A percentile compares a stretch with the other conserved stretches of the same genome.
These are phyloP conservation scores for Coendou prehensilis DNA, from an alignment of 2,797 vertebrate genomes.

Conservation along the genomic window DNA sequence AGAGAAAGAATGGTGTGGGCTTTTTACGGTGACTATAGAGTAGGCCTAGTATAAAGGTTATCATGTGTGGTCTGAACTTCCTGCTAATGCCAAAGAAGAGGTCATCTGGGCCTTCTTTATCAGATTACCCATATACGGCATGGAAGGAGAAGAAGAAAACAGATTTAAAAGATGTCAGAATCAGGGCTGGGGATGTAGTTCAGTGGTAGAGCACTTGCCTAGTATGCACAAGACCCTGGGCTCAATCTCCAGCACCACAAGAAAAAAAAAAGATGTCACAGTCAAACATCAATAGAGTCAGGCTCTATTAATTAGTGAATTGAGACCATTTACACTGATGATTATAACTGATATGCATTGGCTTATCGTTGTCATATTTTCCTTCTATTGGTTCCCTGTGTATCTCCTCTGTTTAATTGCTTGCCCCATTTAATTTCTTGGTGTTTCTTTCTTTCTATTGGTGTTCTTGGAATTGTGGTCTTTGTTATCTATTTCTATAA, in stretches of 20 bases:
- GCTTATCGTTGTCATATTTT: too few relatives aligned
- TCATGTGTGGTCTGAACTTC: not conserved
- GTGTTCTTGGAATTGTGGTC: too few relatives aligned
- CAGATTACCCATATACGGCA: not conserved
- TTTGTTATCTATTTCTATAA: too few relatives aligned
- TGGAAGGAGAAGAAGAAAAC: not conserved
- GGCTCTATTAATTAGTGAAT: not conserved
- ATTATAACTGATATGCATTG: too few relatives aligned
- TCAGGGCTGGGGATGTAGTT: not conserved
- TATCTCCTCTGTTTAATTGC: too few relatives aligned
- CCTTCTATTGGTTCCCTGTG: too few relatives aligned
- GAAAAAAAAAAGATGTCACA: not conserved
- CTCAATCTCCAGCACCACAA: not conserved
- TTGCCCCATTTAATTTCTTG: too few relatives aligned
- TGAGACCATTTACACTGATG: too few relatives aligned
- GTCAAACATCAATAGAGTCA: not conserved
- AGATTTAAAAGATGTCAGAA: constrained; percentile 7
- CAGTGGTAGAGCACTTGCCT: not conserved
- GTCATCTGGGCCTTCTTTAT: not conserved
- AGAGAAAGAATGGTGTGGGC: not conserved
- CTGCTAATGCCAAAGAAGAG: not conserved
- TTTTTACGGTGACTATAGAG: not conserved
- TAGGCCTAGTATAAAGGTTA: not conserved
- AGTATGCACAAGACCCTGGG: not conserved
- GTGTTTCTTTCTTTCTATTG: too few relatives aligned